Percentiles rank a stretch among this genome's conserved stretches.
These are phyloP conservation scores for Semicossyphus pulcher DNA, from an alignment of 2,113 vertebrate genomes.

Conservation along the genomic window DNA sequence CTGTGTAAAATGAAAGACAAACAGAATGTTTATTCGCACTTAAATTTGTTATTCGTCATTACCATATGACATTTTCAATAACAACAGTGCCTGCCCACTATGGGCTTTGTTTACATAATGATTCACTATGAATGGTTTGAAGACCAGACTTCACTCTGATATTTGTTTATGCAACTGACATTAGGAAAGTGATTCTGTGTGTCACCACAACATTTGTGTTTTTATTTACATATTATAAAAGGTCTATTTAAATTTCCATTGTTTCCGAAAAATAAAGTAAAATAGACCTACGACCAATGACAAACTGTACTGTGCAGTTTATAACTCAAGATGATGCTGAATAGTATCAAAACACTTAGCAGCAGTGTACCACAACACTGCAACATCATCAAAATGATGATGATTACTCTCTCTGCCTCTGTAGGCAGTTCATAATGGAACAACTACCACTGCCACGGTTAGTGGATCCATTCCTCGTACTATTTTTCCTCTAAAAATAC, in stretches of 20 bases:
- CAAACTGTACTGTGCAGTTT: no score
- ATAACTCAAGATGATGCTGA: no score
- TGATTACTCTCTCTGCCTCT: background rate
- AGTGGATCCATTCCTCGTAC: background rate
- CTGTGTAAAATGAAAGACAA: background rate
- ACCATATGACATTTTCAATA: conserved; percentile 14
- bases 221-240: background rate
- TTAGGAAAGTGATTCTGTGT: background rate
- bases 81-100: background rate
- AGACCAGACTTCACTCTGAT: conserved; percentile 8
- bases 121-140: conserved; percentile 12
- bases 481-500: background rate
- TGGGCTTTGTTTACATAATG: conserved; percentile 28
- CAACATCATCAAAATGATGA: background rate
- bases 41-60: conserved; percentile 18
- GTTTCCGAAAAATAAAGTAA: no score
- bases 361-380: background rate
- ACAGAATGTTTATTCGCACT: conserved; percentile 1
- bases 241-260: background rate
- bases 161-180: conserved; percentile 7
- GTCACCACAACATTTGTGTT: background rate
- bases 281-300: no score
- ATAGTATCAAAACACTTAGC: background rate
- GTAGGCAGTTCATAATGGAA: background rate
- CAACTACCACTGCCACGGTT: no score